Evolutionary conservation across 2,113 vertebrate genomes (phyloP), one percentile per base, ranked within the genome.

Genomic region (Serilophus lunatus): DNA sequence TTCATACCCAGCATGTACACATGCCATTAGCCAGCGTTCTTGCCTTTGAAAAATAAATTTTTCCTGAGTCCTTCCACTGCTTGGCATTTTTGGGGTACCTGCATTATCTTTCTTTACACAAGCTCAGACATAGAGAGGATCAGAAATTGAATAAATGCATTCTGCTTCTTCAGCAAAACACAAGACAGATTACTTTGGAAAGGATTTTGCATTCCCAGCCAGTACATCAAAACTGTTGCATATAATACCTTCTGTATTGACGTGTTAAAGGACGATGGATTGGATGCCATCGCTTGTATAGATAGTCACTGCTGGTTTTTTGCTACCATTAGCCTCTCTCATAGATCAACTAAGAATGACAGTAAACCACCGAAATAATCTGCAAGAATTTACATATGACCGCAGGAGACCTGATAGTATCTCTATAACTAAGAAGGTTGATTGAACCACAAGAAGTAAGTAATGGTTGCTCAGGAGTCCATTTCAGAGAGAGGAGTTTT

Each of bases 281-380:
- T 70, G 38, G 16, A 59, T 50, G 42, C 2, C 20, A 29, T 61
- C 65, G n/a, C 9, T 66, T 29, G 8, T 53, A 54, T 57, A 29
- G 24, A 54, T 57, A 29, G 24, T 19, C 7, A 6, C 19, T 1
- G 1, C 9, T 24, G 18, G 0, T 0, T 36, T 47, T 79, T 79
- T 79, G 17, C 28, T 66, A 35, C 7, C 19, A 20, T 79, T 86
- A 87, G 3, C 3, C 8, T 85, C 63, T 42, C 54, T 85, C 66
- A 59, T 38, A 26, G 6, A 9, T 80, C 29, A 90, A 10, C 3
- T 19, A 90, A 69, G 28, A 82, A 57, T 28, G 31, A 18, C 29
- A 63, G 29, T 56, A 10, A 79, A 4, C 5, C 31, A 49, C 4
- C 35, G 36, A 63, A 84, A 72, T 54, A 65, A 51, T 25, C 35